Evolutionary conservation across 1,140 invertebrate species (phyloP).

Genomic region (Atta colombica): DNA sequence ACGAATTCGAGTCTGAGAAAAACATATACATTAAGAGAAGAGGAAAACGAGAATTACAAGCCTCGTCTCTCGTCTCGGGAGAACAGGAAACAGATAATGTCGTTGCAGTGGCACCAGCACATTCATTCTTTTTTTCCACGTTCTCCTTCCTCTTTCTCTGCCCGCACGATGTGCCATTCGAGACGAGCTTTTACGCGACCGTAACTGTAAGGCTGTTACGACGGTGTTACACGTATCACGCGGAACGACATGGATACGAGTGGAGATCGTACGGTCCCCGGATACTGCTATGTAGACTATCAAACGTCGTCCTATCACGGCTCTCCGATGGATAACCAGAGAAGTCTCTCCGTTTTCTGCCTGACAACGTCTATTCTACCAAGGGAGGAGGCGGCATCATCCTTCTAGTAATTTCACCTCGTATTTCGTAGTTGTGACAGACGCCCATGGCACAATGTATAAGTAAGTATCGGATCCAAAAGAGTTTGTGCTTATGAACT

Average conservation of each 20-base stretch:
- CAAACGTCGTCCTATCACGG: conserved; percentile 55
- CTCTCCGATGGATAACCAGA: conserved; percentile 18
- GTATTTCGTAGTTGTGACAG: conserved; percentile 51
- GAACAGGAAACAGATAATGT: conserved; percentile 15
- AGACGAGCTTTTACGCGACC: conserved; percentile 66
- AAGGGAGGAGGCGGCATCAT: neutral
- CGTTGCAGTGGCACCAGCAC: conserved; percentile 10
- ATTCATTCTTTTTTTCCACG: conserved; percentile 1
- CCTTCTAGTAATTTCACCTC: conserved; percentile 43
- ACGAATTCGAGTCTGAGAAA: neutral
- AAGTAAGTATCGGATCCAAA: conserved; percentile 24
- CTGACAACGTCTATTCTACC: conserved; percentile 6
- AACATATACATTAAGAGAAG: conserved; percentile 21
- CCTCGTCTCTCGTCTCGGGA: neutral
- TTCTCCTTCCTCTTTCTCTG: no score
- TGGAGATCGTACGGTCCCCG: conserved; percentile 35
- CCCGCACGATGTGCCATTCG: conserved; percentile 48
- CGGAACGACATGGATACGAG: conserved; percentile 44
- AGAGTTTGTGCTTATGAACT: conserved; percentile 34
- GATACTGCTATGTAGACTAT: conserved; percentile 47
- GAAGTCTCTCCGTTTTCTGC: neutral
- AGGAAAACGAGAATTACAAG: conserved; percentile 53
- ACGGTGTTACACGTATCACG: conserved; percentile 55
- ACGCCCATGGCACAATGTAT: conserved; percentile 25
- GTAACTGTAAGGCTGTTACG: conserved; percentile 65